These are phyloP conservation scores for Villa cingulata DNA, from an alignment of 2,888 invertebrate genomes.

Conservation along the genomic window DNA sequence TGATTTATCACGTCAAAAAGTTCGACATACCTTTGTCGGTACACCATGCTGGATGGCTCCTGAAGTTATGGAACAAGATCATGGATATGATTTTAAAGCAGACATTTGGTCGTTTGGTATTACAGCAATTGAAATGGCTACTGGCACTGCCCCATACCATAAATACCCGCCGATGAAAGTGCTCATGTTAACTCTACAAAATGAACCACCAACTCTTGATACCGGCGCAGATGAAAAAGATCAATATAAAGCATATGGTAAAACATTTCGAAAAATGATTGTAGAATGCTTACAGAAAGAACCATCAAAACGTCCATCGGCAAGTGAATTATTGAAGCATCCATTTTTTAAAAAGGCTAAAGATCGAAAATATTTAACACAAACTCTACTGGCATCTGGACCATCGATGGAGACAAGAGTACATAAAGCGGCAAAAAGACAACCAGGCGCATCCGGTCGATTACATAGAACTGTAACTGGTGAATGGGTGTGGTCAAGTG, in stretches of 20 bases:
- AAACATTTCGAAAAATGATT: constrained; percentile 94
- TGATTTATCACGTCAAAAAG: constrained; percentile 85
- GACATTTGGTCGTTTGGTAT: constrained; percentile 63
- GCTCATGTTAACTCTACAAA: constrained; percentile 93
- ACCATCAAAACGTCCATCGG: constrained; percentile 85
- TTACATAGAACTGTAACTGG: constrained; percentile 90
- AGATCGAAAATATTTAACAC: constrained; percentile 75
- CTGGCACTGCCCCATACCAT: constrained; percentile 96
- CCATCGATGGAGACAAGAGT: constrained; percentile 83
- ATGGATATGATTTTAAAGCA: constrained; percentile 97
- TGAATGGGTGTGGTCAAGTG: constrained; percentile 97
- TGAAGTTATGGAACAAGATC: constrained; percentile 98
- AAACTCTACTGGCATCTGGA: constrained; percentile 71
- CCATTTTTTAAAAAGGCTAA: constrained; percentile 98
- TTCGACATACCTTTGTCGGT: constrained; percentile 95
- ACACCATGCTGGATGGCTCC: constrained; percentile 99
- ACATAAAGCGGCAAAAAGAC: constrained; percentile 67
- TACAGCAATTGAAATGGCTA: constrained; percentile 97
- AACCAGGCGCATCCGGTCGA: constrained; percentile 74
- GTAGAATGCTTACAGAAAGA: constrained; percentile 94
- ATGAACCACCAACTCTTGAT: constrained; percentile 93
- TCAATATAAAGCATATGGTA: constrained; percentile 95
- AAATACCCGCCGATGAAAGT: constrained; percentile 99
- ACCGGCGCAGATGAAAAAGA: constrained; percentile 92
- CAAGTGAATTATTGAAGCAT: constrained; percentile 89